Conservation (phyloP, 1,140 invertebrate species). For the Hirudo medicinalis region DNA sequence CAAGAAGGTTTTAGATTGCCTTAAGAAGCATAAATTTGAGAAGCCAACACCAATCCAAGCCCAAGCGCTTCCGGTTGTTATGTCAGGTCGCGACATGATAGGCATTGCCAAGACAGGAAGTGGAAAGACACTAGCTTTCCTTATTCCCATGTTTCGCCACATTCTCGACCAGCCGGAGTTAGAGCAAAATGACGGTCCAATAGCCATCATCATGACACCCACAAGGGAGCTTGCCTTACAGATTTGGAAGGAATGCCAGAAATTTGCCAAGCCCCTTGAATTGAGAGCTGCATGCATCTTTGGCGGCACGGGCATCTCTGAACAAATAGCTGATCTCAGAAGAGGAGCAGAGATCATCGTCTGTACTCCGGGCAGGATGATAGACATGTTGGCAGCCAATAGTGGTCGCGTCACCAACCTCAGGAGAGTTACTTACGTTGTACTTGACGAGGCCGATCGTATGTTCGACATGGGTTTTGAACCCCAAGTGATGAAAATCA, state of each 20-base stretch:
- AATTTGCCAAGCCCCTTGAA: slow-evolving; percentile 77
- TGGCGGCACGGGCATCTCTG: slow-evolving; percentile 90
- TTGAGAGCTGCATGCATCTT: slow-evolving; percentile 90
- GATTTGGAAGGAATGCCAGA: slow-evolving; percentile 90
- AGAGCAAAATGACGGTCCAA: slow-evolving; percentile 90
- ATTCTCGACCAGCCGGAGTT: slow-evolving; percentile 83
- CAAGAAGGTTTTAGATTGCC: slow-evolving; percentile 82
- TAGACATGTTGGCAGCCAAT: slow-evolving; percentile 97
- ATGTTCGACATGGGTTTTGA: slow-evolving; percentile 99
- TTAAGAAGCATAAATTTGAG: slow-evolving; percentile 83
- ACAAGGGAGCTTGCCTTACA: slow-evolving; percentile 97
- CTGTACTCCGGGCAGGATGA: slow-evolving; percentile 97
- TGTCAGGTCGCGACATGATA: slow-evolving; percentile 89
- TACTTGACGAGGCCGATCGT: slow-evolving; percentile 94
- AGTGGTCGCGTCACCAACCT: slow-evolving; percentile 92
- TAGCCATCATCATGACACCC: slow-evolving; percentile 87
- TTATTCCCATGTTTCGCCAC: slow-evolving; percentile 95
- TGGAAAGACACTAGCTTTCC: slow-evolving; percentile 95
- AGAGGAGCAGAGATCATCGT: slow-evolving; percentile 95
- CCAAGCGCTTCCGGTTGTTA: slow-evolving; percentile 96
- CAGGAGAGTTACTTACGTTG: slow-evolving; percentile 83
- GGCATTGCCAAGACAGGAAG: slow-evolving; percentile 98
- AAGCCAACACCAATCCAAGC: slow-evolving; percentile 98
- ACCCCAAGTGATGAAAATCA: slow-evolving; percentile 92
- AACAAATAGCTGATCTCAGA: slow-evolving; percentile 94